A percentile compares a stretch with the other conserved stretches of the same genome.
phyloP scores from a whole-genome alignment of 2,888 invertebrate species.

The Pachycephus smyrnensis region DNA sequence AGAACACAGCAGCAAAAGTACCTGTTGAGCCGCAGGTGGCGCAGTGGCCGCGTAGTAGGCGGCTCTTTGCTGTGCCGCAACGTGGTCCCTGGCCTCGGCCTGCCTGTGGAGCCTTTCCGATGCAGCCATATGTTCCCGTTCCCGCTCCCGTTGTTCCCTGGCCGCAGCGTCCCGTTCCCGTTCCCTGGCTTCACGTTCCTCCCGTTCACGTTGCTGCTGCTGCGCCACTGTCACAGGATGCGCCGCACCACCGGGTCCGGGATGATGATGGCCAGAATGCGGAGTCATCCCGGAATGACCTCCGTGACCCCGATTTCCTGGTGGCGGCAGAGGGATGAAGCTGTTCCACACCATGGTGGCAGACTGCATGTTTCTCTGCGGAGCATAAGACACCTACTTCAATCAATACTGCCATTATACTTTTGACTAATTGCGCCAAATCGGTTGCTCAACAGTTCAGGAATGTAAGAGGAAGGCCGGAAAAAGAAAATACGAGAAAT shows the following conservation, averaged over 20 bases:
- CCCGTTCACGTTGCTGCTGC: constrained; percentile 39
- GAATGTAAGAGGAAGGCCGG: not conserved
- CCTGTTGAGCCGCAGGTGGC: constrained; percentile 59
- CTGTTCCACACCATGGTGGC: constrained; percentile 62
- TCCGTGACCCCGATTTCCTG: constrained; percentile 54
- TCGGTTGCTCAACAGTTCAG: not conserved
- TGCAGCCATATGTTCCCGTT: constrained; percentile 55
- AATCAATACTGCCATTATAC: constrained; percentile 57
- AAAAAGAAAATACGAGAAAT: not conserved
- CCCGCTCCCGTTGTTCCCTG: constrained; percentile 40
- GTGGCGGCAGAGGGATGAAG: constrained; percentile 60
- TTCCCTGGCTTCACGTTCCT: constrained; percentile 35
- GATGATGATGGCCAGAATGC: constrained; percentile 57
- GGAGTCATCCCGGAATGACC: constrained; percentile 50
- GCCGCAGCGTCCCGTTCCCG: constrained; percentile 42
- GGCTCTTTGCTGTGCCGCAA: constrained; percentile 69
- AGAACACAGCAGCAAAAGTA: constrained; percentile 24
- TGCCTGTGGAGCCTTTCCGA: constrained; percentile 61
- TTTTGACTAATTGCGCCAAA: not conserved
- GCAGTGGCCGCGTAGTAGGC: constrained; percentile 68
- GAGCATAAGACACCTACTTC: constrained; percentile 63
- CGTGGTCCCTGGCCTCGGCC: constrained; percentile 60
- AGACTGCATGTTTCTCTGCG: constrained; percentile 64
- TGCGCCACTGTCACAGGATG: constrained; percentile 57
- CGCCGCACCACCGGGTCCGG: constrained; percentile 43